Conservation (phyloP, 53 echinoderm and acorn worm genomes). For the Astropecten irregularis region DNA sequence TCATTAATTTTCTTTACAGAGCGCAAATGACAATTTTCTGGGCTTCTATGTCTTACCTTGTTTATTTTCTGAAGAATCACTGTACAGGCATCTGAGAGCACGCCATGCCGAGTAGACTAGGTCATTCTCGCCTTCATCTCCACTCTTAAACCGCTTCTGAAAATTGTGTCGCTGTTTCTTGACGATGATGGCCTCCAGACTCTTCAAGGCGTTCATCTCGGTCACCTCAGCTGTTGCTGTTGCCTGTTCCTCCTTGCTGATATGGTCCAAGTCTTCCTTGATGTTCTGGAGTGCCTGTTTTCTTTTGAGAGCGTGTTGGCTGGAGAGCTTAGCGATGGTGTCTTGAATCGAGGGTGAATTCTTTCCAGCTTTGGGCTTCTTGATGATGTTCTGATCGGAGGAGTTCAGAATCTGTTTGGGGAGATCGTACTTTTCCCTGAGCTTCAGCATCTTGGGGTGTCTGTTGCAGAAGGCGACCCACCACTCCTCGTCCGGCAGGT, state of each 20-base stretch:
- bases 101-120: conserved; percentile 36
- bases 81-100: conserved; percentile 17
- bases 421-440: background rate
- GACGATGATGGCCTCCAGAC: conserved; percentile 22
- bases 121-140: background rate
- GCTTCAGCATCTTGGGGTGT: conserved; percentile 12
- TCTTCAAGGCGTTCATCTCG: conserved; percentile 16
- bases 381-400: background rate
- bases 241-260: too few species aligned
- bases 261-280: too few species aligned
- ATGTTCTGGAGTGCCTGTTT: too few species aligned
- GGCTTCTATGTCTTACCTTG: conserved; percentile 17
- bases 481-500: conserved; percentile 8
- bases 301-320: too few species aligned
- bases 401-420: background rate
- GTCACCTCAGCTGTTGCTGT: background rate
- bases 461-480: conserved; percentile 40
- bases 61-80: background rate
- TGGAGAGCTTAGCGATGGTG: background rate
- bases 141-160: conserved; percentile 32
- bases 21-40: too few species aligned
- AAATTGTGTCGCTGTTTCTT: conserved; percentile 33
- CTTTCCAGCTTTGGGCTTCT: background rate
- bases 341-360: background rate
- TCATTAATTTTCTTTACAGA: too few species aligned